These are phyloP conservation scores for Lophius americanus DNA, from an alignment of 2,797 vertebrate genomes.

Conservation along the genomic window DNA sequence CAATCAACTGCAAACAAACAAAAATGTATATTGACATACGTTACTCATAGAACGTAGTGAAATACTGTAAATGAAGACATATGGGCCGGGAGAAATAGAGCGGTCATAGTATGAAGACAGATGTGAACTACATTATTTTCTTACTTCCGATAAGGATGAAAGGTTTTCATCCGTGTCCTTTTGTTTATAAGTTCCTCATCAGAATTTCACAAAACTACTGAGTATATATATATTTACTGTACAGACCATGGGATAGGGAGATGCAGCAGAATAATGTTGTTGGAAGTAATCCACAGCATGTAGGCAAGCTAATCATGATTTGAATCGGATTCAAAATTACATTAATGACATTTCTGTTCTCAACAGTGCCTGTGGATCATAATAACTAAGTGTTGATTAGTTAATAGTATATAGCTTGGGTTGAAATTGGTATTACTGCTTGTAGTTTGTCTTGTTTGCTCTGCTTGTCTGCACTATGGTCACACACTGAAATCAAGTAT, in stretches of 20 bases:
- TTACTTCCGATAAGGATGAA: neutral
- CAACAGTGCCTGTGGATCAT: conserved; percentile 19
- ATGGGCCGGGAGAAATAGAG: conserved; percentile 6
- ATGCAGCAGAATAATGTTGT: conserved; percentile 38
- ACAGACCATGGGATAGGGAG: conserved; percentile 52
- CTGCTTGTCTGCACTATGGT: conserved; percentile 22
- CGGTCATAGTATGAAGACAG: conserved; percentile 2
- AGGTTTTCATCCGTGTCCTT: too few relatives aligned
- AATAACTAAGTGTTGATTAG: conserved; percentile 1
- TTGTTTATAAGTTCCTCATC: too few relatives aligned
- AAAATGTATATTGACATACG: neutral
- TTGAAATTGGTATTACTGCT: conserved; percentile 23
- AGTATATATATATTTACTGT: conserved; percentile 43
- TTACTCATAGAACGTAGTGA: neutral
- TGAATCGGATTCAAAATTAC: conserved; percentile 41
- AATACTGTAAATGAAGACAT: conserved; percentile 3
- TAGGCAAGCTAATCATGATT: conserved; percentile 31
- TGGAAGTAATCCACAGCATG: conserved; percentile 38
- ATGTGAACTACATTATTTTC: neutral
- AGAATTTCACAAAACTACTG: too few relatives aligned
- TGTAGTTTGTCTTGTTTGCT: conserved; percentile 36
- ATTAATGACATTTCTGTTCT: conserved; percentile 30
- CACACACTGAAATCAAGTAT: conserved; percentile 54
- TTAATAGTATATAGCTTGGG: conserved; percentile 8
- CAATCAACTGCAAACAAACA: neutral